Evolutionary conservation across 2,113 vertebrate species (phyloP).

Genomic region (Tenrec ecaudatus): DNA sequence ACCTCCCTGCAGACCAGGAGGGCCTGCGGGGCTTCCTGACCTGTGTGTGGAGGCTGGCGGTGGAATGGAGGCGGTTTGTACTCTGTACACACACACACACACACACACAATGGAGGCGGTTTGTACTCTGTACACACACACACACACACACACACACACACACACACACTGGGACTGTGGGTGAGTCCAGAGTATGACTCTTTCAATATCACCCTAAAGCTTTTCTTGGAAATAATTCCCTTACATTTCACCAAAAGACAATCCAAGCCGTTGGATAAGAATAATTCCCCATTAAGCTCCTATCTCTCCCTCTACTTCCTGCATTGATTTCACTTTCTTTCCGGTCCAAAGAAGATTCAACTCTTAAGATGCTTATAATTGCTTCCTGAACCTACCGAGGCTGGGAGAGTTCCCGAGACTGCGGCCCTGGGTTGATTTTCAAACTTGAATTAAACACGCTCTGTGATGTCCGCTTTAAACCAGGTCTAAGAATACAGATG

Average conservation of each 20-base stretch:
- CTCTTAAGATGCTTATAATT: background rate
- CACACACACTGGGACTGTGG: background rate
- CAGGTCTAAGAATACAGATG: background rate
- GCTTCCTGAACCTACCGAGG: background rate
- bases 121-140: too few relatives aligned
- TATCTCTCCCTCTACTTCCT: background rate
- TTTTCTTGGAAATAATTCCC: constrained; percentile 42
- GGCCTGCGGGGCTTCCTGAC: background rate
- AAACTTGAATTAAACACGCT: background rate
- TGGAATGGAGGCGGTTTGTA: background rate
- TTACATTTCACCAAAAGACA: background rate
- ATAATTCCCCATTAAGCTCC: background rate
- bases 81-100: background rate
- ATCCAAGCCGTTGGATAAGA: constrained; percentile 33
- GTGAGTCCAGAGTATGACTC: background rate
- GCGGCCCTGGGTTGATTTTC: background rate
- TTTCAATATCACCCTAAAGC: background rate
- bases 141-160: too few relatives aligned
- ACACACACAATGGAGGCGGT: too few relatives aligned
- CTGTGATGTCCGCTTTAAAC: background rate
- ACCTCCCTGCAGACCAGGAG: background rate
- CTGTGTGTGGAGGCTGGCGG: background rate
- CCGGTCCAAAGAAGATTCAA: background rate
- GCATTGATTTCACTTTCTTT: constrained; percentile 43
- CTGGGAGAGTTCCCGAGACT: background rate